Base-by-base conservation (phyloP, 2,113 vertebrate genomes). In the Terrapene triunguis region DNA sequence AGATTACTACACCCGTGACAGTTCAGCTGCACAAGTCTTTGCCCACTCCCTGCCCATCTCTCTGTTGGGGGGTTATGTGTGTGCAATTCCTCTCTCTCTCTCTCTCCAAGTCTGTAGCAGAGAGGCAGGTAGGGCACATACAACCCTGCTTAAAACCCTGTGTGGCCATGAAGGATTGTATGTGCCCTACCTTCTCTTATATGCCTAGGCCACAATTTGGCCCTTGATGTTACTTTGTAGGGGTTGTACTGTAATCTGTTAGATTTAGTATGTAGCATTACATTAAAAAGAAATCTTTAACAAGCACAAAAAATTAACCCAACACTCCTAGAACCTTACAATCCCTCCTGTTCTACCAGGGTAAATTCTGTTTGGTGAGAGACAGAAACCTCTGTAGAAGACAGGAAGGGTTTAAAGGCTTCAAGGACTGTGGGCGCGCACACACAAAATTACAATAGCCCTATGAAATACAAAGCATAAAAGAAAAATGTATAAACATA, bases 391-490 rank as follows among this genome's bases (percentile, higher is more conserved):
- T 5, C 24, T 42, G 27, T 0, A 90, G 24, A 82, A 4, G 7
- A 79, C 50, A 89, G 84, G 12, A 21, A 44, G 35, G 29, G 55
- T 80, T 95, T 69, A 38, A 95, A 85, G 86, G 89, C 83, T 83
- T 82, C 7, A n/a, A 32, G 5, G 53, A 54, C 53, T 54, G 53
- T 22, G 53, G 17, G 21, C 29, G n/a, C 74, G 55, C 35, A 57
- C 82, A 62, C 25, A 87, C 55, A 65, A 35, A 69, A 85, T 44
- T 2, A 2, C 10, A 22, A 42, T 93, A 87, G 24, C 24, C 69
- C 6, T 29, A 78, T 25, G 38, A 93, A 87, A 80, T 76, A 69
- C 17, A n/a, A 69, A n/a, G 65, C 16, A 1, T 47, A 10, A 93
- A 93, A 84, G 0, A 0, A 47, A 29, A 29, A 82, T 86, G 19